Conservation (phyloP, 1,140 invertebrate genomes). For the Aphelinus certus region DNA sequence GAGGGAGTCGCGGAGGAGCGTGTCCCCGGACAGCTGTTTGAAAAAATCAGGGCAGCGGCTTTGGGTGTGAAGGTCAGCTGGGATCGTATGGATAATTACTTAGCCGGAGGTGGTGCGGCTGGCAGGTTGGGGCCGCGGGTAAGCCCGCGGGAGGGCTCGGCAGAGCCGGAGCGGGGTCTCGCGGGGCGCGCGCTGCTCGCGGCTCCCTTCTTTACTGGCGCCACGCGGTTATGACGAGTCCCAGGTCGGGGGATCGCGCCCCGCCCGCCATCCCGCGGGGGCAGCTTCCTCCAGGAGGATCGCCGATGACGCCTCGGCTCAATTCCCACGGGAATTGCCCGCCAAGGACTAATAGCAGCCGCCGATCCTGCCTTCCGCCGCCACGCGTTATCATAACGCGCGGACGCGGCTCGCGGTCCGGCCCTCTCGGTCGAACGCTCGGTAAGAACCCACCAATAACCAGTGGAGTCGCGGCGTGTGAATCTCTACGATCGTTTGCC, state of each 20-base stretch:
- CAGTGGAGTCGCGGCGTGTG: too few species aligned
- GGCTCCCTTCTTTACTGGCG: constrained; percentile 12
- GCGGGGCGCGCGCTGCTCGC: constrained; percentile 5
- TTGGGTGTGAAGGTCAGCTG: background rate
- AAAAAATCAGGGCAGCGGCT: background rate
- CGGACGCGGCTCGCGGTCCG: too few species aligned
- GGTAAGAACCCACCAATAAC: too few species aligned
- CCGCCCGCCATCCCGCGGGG: background rate
- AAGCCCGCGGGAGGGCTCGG: background rate
- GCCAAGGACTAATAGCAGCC: constrained; percentile 56
- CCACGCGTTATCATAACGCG: too few species aligned
- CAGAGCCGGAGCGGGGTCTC: background rate
- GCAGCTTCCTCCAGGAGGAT: constrained; percentile 40
- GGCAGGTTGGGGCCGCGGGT: background rate
- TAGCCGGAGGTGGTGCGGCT: background rate
- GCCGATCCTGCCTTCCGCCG: background rate
- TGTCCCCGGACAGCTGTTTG: too few species aligned
- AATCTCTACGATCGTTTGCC: too few species aligned
- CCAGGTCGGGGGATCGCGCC: constrained; percentile 36
- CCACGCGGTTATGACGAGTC: constrained; percentile 40
- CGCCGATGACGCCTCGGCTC: constrained; percentile 28
- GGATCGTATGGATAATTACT: constrained; percentile 26
- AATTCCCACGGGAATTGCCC: constrained; percentile 64
- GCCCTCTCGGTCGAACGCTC: too few species aligned
- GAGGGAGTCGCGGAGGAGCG: too few species aligned